Base-by-base conservation (phyloP, 2,113 vertebrate genomes). In the Poecile atricapillus region DNA sequence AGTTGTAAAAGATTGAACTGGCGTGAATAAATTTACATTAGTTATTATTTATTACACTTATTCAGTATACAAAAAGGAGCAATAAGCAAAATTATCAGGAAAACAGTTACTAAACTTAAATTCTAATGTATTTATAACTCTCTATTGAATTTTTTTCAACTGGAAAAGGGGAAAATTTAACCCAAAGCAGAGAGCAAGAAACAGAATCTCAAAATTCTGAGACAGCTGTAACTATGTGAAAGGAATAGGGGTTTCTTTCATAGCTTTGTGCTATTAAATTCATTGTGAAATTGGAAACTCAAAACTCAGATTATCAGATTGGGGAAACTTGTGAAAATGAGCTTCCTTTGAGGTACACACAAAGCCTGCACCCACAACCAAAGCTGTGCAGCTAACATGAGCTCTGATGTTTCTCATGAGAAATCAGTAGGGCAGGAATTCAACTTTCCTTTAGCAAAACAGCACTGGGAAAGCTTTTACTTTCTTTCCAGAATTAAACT, bases 1-100 rank as follows among this genome's bases (percentile, higher is more conserved):
- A 98, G 97, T 90, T 97, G 97, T 77, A 91, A 82, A 39, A 98
- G 97, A 83, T 92, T 93, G 92, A 97, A 96, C 98, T 98, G 94
- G 92, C 37, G 35, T 67, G 47, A 74, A 87, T 75, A 87, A 59
- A 81, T 56, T 60, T 55, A 76, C 0, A 0, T 91, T 82, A 84
- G 50, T 85, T 90, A 77, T 31, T 13, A 62, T 58, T 63, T 62
- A 67, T 76, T 59, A 55, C 14, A 80, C 11, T 46, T 64, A 44
- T 16, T 39, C 60, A 78, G 28, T 46, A 35, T 22, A 62, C 7
- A 64, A 62, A 52, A 85, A 89, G 22, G 19, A 88, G 35, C 44
- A 95, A 55, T 15, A 74, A 64, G 14, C 14, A 76, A 9, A 55
- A 80, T 50, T 3, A 3, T 50, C 27, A 74, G 39, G 28, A 85